Conservation (phyloP, 2,113 vertebrate genomes). For the Syngnathoides biaculeatus region DNA sequence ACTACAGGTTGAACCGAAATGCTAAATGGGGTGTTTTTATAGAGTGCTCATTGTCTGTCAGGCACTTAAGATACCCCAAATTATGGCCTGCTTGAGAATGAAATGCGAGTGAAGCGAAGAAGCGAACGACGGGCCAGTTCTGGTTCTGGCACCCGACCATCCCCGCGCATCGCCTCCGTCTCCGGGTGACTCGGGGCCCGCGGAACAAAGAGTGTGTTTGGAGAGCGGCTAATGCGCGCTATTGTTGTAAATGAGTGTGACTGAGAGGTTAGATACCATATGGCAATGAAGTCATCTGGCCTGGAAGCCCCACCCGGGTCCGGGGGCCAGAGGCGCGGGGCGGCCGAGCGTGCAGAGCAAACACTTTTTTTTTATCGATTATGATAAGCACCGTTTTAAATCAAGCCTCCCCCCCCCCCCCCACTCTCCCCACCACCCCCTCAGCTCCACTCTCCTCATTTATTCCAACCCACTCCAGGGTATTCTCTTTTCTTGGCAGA, state of each 20-base stretch:
- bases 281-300: conserved; percentile 75
- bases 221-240: conserved; percentile 63
- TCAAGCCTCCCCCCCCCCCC: conserved; percentile 49
- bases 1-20: conserved; percentile 2
- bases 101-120: neutral
- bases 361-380: conserved; percentile 73
- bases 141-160: conserved; percentile 30
- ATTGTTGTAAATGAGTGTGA: conserved; percentile 68
- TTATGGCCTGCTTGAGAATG: neutral
- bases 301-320: conserved; percentile 68
- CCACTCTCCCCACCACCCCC: conserved; percentile 36
- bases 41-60: conserved; percentile 1
- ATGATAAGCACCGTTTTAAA: conserved; percentile 70
- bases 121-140: neutral
- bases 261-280: conserved; percentile 73
- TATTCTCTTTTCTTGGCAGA: conserved; percentile 74
- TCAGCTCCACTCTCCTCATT: conserved; percentile 53
- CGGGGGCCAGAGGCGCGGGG: conserved; percentile 59
- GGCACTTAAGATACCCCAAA: conserved; percentile 6
- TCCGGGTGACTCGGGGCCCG: conserved; percentile 49
- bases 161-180: conserved; percentile 31
- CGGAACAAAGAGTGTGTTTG: conserved; percentile 62
- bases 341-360: conserved; percentile 62
- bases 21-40: conserved; percentile 2
- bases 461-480: conserved; percentile 70